A percentile compares a stretch with the other conserved stretches of the same genome.
These are phyloP conservation scores for Rhabdornis inornatus DNA, from an alignment of 2,113 vertebrate species.

Conservation along the genomic window DNA sequence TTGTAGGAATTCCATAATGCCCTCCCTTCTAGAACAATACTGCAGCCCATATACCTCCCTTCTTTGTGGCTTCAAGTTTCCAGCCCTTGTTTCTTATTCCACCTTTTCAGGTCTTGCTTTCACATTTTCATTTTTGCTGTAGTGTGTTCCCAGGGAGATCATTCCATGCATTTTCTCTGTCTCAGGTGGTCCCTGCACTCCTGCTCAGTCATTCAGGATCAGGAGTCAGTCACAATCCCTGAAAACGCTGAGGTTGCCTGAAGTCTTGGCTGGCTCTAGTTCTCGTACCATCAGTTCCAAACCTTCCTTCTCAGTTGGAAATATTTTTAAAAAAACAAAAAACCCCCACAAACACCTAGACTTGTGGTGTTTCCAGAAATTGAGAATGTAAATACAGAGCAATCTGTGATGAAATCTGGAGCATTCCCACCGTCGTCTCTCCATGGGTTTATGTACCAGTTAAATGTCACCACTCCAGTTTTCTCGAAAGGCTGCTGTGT, in stretches of 20 bases:
- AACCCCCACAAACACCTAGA: background rate
- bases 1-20: background rate
- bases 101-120: rapidly evolving
- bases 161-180: rapidly evolving
- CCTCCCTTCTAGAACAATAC: background rate
- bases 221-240: background rate
- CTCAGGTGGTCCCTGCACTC: rapidly evolving
- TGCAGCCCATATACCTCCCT: background rate
- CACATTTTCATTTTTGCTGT: background rate
- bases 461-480: background rate
- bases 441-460: background rate
- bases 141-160: background rate
- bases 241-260: background rate
- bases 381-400: background rate
- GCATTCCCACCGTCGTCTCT: rapidly evolving
- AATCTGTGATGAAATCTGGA: background rate
- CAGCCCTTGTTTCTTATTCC: background rate
- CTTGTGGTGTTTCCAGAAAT: background rate
- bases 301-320: background rate
- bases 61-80: background rate
- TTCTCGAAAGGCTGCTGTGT: background rate
- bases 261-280: background rate
- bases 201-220: background rate
- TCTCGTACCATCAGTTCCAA: background rate
- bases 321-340: background rate